Base-by-base conservation (phyloP, 1,140 invertebrate species). In the Lordiphosa collinella region DNA sequence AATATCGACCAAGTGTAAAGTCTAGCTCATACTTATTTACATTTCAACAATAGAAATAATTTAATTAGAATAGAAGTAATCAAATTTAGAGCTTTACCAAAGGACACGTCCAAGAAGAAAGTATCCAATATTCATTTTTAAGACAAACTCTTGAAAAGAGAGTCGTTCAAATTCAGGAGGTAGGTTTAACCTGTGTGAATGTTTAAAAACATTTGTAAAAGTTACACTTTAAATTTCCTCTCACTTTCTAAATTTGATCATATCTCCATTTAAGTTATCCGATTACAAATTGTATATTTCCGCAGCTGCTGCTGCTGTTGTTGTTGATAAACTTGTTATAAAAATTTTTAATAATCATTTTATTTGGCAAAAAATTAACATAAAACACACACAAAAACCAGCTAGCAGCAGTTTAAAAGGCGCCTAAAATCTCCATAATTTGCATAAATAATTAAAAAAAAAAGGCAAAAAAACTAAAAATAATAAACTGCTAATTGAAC, bases 331-430 rank as follows among this genome's bases (percentile, higher is more conserved):
- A 52, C 50, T 52, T 32, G 31, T 47, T 40, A 41, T 63, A 40
- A 44, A 64, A 60, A 52, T 43, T 66, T 66, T 69, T 61, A 38
- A 69, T 56, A 55, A 69, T 61, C 69, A 49, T 69, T 41, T 51
- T 43, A 52, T 66, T 65, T 41, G 34, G 31, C 59, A 62, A 50
- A 67, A 58, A 41, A 49, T 16, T 44, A 18, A 14, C 43, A 56
- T 14, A 50, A 14, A 16, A 46, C 64, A 25, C 18, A 44, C 8
- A 41, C 18, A 46, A 54, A 16, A 29, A 37, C 50, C 50, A 40
- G 50, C 37, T 52, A 31, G 38, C 22, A 41, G 50, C 50, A 41
- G 50, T 41, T 52, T 41, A 52, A 40, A 52, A 40, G 50, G 50
- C 50, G 50, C 29, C 44, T 44, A n/a, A 47, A 32, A 38, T 32